These are phyloP conservation scores for Parascotia fuliginaria DNA, from an alignment of 2,888 invertebrate species.

Conservation along the genomic window DNA sequence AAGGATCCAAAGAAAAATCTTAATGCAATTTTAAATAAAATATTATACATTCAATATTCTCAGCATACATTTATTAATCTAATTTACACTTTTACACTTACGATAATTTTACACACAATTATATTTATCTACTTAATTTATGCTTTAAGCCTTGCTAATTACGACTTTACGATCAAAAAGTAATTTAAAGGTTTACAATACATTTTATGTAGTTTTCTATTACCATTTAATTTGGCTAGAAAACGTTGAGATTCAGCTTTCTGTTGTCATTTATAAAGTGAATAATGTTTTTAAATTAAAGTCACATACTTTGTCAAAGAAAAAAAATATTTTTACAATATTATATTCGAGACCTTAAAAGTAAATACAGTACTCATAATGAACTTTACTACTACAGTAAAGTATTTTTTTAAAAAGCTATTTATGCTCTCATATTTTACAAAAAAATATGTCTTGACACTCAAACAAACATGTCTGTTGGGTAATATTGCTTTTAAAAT, in stretches of 20 bases:
- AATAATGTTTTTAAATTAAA: not conserved
- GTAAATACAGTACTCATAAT: too few species aligned
- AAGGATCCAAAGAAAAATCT: not conserved
- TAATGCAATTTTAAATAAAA: not conserved
- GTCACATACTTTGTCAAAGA: not conserved
- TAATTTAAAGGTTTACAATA: constrained; percentile 23
- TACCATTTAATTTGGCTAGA: constrained; percentile 16
- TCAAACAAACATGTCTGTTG: too few species aligned
- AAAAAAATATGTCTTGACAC: too few species aligned
- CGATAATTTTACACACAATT: constrained; percentile 29
- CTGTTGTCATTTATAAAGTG: not conserved
- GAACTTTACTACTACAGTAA: too few species aligned
- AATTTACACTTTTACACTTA: not conserved
- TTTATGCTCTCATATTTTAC: too few species aligned
- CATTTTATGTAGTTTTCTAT: constrained; percentile 13
- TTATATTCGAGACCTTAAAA: too few species aligned
- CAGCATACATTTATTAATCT: not conserved
- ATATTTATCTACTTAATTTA: constrained; percentile 37
- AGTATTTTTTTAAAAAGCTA: too few species aligned
- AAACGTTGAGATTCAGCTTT: constrained; percentile 17
- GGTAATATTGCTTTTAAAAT: too few species aligned
- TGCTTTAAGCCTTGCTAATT: constrained; percentile 49
- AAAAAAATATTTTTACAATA: too few species aligned
- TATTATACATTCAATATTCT: not conserved
- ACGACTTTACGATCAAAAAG: constrained; percentile 27